Evolutionary conservation across 1,140 invertebrate species (phyloP), one percentile per base, ranked within the genome.

Genomic region (Dendroctonus valens): DNA sequence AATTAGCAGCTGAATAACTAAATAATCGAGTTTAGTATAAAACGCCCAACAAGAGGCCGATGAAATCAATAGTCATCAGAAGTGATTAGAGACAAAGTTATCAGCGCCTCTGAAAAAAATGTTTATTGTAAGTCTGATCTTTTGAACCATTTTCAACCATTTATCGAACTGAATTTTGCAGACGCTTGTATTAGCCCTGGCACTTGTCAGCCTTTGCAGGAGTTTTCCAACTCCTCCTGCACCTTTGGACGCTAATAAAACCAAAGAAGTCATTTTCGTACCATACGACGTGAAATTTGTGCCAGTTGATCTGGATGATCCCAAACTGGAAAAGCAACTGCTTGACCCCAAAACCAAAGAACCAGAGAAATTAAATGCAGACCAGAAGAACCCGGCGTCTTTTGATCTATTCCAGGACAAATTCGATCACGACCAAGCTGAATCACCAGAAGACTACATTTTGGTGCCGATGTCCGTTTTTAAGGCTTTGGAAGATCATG

Each of bases 241-340:
- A 52, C 0, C 5, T 9, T 11, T 15, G 12, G n/a, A n/a, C 38
- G 54, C 5, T 7, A 59, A 38, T 9, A 5, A 60, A n/a, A 37
- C 42, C 37, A 26, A 61, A 7, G 48, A 63, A 41, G 60, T 63
- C 39, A 54, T 63, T 15, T 54, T 53, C 11, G 26, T 63, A 5
- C 60, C 60, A 6, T 63, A 53, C 38, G 49, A 63, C 7, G 50
- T 63, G 6, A 63, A 48, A 41, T 63, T 37, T 46, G 60, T 63
- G 6, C 60, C 60, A 7, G 40, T 63, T 26, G 60, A 63, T 11
- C 11, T 63, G 8, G 9, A 49, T 38, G 11, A 44, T 7, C 6
- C 8, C 11, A 15, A 53, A n/a, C 50, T 15, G 8, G 44, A 55
- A 9, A 15, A 59, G 40, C 8, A 61, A 61, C n/a, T 5, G 11